phyloP scores from a whole-genome alignment of 2,113 vertebrate species.

The Tragelaphus strepsiceros region DNA sequence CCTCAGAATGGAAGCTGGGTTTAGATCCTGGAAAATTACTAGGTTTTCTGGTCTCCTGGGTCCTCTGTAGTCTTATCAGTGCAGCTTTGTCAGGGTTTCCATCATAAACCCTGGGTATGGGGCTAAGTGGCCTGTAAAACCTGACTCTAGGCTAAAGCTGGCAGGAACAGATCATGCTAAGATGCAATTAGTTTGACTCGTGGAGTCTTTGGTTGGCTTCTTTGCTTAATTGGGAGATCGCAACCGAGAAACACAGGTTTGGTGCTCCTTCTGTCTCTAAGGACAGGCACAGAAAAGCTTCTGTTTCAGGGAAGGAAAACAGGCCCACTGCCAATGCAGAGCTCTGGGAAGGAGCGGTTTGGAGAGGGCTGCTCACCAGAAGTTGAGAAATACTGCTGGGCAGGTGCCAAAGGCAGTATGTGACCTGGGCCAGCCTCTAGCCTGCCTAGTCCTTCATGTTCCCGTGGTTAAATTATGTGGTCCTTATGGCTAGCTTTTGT shows the following conservation, averaged over 20 bases:
- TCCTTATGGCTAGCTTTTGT: not conserved
- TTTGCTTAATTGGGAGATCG: slow-evolving; percentile 51
- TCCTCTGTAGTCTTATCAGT: slow-evolving; percentile 75
- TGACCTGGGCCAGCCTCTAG: not conserved
- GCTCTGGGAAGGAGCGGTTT: not conserved
- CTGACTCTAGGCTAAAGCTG: slow-evolving; percentile 55
- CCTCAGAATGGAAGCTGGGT: slow-evolving; percentile 24
- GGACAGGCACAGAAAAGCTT: slow-evolving; percentile 21
- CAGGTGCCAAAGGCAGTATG: not conserved
- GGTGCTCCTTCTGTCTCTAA: not conserved
- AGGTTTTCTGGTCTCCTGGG: slow-evolving; percentile 67
- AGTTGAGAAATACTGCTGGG: not conserved
- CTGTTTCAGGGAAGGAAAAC: not conserved
- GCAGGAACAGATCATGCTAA: slow-evolving; percentile 63
- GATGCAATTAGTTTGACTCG: slow-evolving; percentile 59
- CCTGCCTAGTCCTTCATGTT: not conserved
- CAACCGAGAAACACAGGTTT: slow-evolving; percentile 15
- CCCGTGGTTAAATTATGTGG: not conserved
- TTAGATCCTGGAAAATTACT: slow-evolving; percentile 75
- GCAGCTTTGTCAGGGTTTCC: slow-evolving; percentile 76
- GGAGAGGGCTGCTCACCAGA: not conserved
- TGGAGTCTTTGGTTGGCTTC: slow-evolving; percentile 58
- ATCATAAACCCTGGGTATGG: slow-evolving; percentile 71
- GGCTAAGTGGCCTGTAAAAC: slow-evolving; percentile 78
- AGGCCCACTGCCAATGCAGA: not conserved